Conservation (phyloP, 2,888 invertebrate genomes). For the Andrena haemorrhoa region DNA sequence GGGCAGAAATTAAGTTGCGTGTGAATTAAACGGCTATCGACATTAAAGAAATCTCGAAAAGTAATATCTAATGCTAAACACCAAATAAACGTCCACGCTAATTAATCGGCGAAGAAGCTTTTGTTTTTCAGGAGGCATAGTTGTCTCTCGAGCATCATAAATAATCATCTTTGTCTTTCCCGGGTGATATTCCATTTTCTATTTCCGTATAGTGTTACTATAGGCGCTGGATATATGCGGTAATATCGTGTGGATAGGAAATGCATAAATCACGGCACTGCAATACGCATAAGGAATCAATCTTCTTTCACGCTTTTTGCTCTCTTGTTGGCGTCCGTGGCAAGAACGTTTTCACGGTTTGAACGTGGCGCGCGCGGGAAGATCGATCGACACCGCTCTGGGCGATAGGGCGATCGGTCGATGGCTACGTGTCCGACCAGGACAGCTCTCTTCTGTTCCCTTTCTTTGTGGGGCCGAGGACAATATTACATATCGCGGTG, state of each 20-base stretch:
- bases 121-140: too few species aligned
- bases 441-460: constrained; percentile 61
- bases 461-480: constrained; percentile 53
- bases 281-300: constrained; percentile 58
- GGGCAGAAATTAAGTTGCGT: too few species aligned
- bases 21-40: too few species aligned
- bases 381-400: constrained; percentile 56
- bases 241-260: constrained; percentile 34
- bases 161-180: background rate
- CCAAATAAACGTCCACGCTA: too few species aligned
- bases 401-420: constrained; percentile 48
- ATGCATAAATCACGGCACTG: constrained; percentile 56
- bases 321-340: constrained; percentile 57
- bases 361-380: constrained; percentile 59
- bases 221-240: constrained; percentile 10
- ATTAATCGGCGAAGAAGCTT: too few species aligned
- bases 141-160: background rate
- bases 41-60: too few species aligned
- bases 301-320: constrained; percentile 57
- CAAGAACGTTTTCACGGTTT: constrained; percentile 66
- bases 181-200: background rate
- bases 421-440: constrained; percentile 41
- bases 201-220: constrained; percentile 15
- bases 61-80: too few species aligned
- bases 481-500: constrained; percentile 74